Conservation (phyloP, 2,888 invertebrate genomes). For the Drosophila seclusa region DNA sequence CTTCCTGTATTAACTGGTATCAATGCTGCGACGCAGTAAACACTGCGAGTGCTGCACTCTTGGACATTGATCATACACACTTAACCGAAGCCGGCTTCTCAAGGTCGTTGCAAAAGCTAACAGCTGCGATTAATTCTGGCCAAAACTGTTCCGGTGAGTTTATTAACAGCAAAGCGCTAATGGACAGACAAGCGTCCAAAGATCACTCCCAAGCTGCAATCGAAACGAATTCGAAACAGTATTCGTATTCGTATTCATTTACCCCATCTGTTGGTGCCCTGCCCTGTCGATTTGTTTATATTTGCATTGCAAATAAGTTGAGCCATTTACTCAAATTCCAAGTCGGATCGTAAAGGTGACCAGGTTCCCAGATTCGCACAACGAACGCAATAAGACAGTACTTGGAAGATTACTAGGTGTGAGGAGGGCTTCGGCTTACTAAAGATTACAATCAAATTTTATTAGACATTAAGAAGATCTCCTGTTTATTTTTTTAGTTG, state of each 20-base stretch:
- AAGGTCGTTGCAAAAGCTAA: conserved; percentile 48
- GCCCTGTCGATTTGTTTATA: conserved; percentile 11
- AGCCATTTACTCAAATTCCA: conserved; percentile 6
- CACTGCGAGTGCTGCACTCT: conserved; percentile 17
- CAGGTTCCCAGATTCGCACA: conserved; percentile 5
- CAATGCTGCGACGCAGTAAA: not conserved
- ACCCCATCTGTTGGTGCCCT: not conserved
- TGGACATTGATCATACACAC: conserved; percentile 24
- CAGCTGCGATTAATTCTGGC: conserved; percentile 7
- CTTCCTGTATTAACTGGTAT: not conserved
- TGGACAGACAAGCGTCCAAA: conserved; percentile 24
- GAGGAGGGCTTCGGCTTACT: conserved; percentile 3
- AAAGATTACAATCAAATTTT: conserved; percentile 36
- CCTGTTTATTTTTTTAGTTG: not conserved
- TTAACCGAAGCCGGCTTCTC: conserved; percentile 8
- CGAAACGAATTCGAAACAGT: not conserved
- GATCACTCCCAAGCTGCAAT: conserved; percentile 36
- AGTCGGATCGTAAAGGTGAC: conserved; percentile 7
- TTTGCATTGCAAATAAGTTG: conserved; percentile 35
- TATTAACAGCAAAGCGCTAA: conserved; percentile 59
- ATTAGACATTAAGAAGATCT: conserved; percentile 47
- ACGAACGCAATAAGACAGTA: not conserved
- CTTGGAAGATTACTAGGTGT: not conserved
- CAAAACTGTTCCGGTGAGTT: conserved; percentile 21
- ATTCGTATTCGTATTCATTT: conserved; percentile 4